Percentiles rank a stretch among this genome's conserved stretches.
Conservation (phyloP, 92 coral and sea anemone species). For the Zoanthus gigantus region DNA sequence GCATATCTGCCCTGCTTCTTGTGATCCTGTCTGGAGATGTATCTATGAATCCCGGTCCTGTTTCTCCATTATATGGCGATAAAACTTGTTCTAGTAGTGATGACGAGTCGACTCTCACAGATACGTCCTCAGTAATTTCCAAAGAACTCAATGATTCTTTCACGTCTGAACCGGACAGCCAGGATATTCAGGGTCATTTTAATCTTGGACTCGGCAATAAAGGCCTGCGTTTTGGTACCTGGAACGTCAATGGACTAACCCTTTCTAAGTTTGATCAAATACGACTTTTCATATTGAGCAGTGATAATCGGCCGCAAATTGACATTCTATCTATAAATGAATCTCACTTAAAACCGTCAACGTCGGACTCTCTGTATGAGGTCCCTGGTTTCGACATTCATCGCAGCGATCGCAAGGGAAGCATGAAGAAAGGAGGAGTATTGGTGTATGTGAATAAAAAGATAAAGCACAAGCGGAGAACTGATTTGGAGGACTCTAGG, state of each 20-base stretch:
- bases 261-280: not conserved
- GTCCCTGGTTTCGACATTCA: not conserved
- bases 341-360: not conserved
- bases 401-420: not conserved
- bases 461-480: conserved; percentile 15
- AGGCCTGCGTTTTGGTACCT: conserved; percentile 1
- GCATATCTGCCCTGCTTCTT: too few relatives aligned
- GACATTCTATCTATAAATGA: too few relatives aligned
- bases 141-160: not conserved
- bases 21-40: not conserved
- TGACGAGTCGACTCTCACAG: not conserved
- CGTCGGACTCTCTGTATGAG: not conserved
- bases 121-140: not conserved
- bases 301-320: too few relatives aligned
- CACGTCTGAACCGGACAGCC: not conserved
- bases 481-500: conserved; percentile 38
- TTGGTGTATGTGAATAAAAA: conserved; percentile 31
- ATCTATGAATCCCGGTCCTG: not conserved
- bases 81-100: not conserved
- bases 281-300: too few relatives aligned
- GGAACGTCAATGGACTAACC: not conserved
- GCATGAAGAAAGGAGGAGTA: conserved; percentile 32
- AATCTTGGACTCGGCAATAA: not conserved
- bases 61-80: not conserved
- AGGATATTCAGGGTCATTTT: not conserved